Percentiles rank a stretch among this genome's conserved stretches.
These are phyloP conservation scores for Gobio gobio DNA, from an alignment of 2,113 vertebrate genomes.

Conservation along the genomic window DNA sequence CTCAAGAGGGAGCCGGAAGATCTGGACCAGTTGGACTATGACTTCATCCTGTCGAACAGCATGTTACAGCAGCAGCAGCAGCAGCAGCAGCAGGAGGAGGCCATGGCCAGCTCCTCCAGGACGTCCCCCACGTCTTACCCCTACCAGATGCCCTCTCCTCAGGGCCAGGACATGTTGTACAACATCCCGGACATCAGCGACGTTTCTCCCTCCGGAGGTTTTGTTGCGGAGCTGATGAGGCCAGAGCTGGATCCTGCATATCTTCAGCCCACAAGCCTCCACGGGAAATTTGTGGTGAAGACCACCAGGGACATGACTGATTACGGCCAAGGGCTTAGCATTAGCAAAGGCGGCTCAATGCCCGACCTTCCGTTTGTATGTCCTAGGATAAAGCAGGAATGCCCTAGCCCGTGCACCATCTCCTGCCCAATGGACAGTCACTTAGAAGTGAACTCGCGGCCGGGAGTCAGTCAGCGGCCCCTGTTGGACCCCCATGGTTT, in stretches of 20 bases:
- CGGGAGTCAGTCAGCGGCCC: constrained; percentile 74
- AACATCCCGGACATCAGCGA: constrained; percentile 91
- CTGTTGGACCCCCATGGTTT: constrained; percentile 81
- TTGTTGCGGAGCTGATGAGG: constrained; percentile 93
- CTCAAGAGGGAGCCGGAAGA: constrained; percentile 86
- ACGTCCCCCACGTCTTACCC: constrained; percentile 78
- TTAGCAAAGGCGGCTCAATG: constrained; percentile 76
- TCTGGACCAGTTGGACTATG: constrained; percentile 90
- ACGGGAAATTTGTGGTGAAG: constrained; percentile 92
- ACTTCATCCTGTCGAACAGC: constrained; percentile 94
- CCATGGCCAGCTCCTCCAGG: constrained; percentile 68
- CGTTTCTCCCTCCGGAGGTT: constrained; percentile 91
- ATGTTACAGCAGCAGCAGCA: constrained; percentile 81
- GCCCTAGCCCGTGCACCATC: constrained; percentile 80
- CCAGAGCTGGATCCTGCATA: constrained; percentile 94
- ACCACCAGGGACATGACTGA: constrained; percentile 86
- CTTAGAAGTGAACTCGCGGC: constrained; percentile 69
- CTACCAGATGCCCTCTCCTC: constrained; percentile 79
- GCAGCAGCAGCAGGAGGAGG: constrained; percentile 76
- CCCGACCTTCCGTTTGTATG: constrained; percentile 77
- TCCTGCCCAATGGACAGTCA: constrained; percentile 78
- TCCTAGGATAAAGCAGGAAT: constrained; percentile 92
- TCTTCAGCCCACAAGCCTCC: constrained; percentile 82
- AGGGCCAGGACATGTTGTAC: constrained; percentile 72
- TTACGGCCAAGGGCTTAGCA: constrained; percentile 80